Percentiles rank a stretch among this genome's conserved stretches.
phyloP scores from a whole-genome alignment of 2,888 invertebrate species.

The Mantis religiosa region DNA sequence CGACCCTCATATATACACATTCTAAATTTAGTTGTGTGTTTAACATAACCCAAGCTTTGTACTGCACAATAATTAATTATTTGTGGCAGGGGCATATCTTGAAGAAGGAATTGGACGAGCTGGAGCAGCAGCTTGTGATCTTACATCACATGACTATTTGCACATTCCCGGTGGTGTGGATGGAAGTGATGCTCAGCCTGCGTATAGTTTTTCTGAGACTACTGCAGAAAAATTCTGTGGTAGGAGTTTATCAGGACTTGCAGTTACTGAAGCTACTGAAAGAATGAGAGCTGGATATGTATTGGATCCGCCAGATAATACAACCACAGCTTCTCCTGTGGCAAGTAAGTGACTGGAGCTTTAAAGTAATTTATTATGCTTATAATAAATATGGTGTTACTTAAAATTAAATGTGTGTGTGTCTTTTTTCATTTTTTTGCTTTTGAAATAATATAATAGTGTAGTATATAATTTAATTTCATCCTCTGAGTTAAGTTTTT shows the following conservation, averaged over 20 bases:
- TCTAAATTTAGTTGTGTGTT: not conserved
- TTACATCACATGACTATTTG: constrained; percentile 41
- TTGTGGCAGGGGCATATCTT: constrained; percentile 6
- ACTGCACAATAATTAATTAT: not conserved
- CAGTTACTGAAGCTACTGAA: constrained; percentile 15
- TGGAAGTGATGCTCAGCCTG: not conserved
- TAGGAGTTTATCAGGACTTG: constrained; percentile 20
- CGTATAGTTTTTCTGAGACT: not conserved
- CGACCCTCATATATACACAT: no score
- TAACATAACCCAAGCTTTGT: not conserved
- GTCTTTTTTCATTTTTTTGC: not conserved
- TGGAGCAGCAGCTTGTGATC: constrained; percentile 19
- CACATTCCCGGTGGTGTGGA: constrained; percentile 42
- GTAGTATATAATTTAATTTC: no score
- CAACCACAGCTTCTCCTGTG: constrained; percentile 6
- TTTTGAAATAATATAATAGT: no score
- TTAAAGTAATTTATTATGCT: no score
- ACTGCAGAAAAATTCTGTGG: constrained; percentile 24
- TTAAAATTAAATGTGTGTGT: not conserved
- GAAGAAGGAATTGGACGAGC: constrained; percentile 22
- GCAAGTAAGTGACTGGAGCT: constrained; percentile 11
- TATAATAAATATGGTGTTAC: no score
- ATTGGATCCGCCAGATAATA: constrained; percentile 22
- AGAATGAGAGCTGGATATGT: constrained; percentile 16
- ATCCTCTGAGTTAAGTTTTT: no score